Evolutionary conservation across 2,888 invertebrate genomes (phyloP), one percentile per base, ranked within the genome.

Genomic region (Lutraria lutraria): DNA sequence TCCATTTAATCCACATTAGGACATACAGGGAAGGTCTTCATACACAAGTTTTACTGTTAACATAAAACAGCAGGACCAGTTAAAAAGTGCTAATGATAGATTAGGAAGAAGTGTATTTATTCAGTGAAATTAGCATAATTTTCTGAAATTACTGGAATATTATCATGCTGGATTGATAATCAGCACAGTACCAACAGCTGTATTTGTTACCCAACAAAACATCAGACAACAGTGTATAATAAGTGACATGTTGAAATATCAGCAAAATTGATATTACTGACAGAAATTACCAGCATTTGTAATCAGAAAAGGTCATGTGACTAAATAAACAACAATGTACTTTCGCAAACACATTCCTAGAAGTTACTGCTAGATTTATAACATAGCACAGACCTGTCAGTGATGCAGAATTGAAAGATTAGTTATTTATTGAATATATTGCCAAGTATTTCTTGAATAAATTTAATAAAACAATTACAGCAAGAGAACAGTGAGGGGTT

Each of bases 41-140:
- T 25, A 68, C 63, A 68, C 63, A 68, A n/a, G 63, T 68, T 68
- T 68, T 21, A 25, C 63, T 68, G 63, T 68, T 25, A 12, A 8
- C 25, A 68, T n/a, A 25, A 8, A 43, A 6, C n/a, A 68, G n/a
- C 25, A 1, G 25, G 1, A 60, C 0, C 3, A 21, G 21, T 21
- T 60, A 8, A 8, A 21, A 16, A 60, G 60, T 19, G 0, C 21
- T 21, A n/a, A 63, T 63, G 21, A n/a, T 63, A 63, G 8, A 63
- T n/a, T 63, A n/a, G 12, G 25, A 10, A n/a, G 25, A n/a, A 68
- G 63, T 68, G 63, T n/a, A 68, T 68, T 10, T 25, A 60, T 60
- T 21, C 21, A 68, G 63, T 25, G 63, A 76, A 76, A 76, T 76
- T 76, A 76, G 76, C 76, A 76, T 76, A 76, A 76, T 76, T 76